Percentiles rank a stretch among this genome's conserved stretches.
Evolutionary conservation across 2,113 vertebrate species (phyloP).

Genomic region (Phaethon lepturus): DNA sequence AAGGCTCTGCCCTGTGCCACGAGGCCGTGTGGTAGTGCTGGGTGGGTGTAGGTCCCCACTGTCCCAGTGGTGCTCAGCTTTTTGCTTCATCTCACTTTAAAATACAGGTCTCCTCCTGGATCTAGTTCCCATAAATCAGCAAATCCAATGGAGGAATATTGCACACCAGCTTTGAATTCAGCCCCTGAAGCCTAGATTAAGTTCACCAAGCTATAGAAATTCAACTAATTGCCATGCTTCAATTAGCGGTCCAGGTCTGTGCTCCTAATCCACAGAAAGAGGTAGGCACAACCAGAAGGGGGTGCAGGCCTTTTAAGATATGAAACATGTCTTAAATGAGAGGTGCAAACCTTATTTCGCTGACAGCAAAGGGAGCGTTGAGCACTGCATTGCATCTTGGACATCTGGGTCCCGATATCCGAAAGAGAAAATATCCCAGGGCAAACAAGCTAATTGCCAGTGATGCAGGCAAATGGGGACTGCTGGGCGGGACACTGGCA

Average conservation of each 20-base stretch:
- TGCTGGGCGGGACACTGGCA: not conserved
- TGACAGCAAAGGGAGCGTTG: not conserved
- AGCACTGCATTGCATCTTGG: not conserved
- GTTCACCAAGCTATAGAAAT: not conserved
- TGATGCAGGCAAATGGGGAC: not conserved
- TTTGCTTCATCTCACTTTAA: not conserved
- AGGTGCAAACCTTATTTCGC: not conserved
- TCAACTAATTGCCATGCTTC: not conserved
- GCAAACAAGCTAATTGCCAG: not conserved
- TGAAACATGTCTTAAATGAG: not conserved
- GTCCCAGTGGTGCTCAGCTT: accelerated
- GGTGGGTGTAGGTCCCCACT: not conserved
- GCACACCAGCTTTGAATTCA: not conserved
- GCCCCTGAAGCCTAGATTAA: not conserved
- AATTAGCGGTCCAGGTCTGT: not conserved
- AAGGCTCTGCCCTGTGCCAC: not conserved
- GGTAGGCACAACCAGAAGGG: not conserved
- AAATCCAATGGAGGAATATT: not conserved
- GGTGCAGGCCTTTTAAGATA: not conserved
- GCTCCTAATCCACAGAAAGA: not conserved
- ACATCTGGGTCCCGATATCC: accelerated
- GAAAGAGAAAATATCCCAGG: not conserved
- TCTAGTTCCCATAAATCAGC: not conserved
- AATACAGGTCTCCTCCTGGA: not conserved
- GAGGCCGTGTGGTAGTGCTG: accelerated